These are phyloP conservation scores for Piprites chloris DNA, from an alignment of 2,113 vertebrate genomes.

Conservation along the genomic window DNA sequence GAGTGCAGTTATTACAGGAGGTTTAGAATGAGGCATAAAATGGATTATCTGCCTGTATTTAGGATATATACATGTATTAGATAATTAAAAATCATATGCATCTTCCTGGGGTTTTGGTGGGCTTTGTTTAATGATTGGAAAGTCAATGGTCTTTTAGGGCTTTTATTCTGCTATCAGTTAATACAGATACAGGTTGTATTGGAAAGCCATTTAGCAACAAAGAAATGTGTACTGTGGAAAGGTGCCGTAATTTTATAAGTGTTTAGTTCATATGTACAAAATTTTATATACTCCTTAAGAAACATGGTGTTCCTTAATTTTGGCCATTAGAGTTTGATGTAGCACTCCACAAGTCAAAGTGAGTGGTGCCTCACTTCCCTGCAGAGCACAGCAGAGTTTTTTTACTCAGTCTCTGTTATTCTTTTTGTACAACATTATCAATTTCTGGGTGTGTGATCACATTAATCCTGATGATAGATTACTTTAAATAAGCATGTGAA, in stretches of 20 bases:
- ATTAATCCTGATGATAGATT: background rate
- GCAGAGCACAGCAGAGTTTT: background rate
- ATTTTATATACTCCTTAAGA: background rate
- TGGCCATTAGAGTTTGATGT: background rate
- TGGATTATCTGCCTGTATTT: background rate
- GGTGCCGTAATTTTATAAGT: background rate
- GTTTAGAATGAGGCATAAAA: background rate
- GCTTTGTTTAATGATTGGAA: background rate
- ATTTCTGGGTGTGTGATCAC: background rate
- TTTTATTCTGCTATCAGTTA: background rate
- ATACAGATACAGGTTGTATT: background rate
- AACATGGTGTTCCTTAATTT: background rate
- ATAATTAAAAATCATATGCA: background rate
- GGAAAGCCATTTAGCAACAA: background rate
- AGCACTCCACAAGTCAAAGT: background rate
- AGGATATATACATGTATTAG: background rate
- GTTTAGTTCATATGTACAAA: background rate
- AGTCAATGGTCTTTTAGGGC: background rate
- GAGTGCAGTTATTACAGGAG: background rate
- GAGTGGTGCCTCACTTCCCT: background rate
- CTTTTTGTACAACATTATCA: background rate
- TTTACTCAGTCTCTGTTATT: accelerated
- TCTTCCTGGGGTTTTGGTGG: background rate
- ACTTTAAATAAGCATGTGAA: background rate
- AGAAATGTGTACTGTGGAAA: background rate